Percentiles rank a stretch among this genome's conserved stretches.
phyloP scores from a whole-genome alignment of 2,113 vertebrate species.

The Amphilophus citrinellus region DNA sequence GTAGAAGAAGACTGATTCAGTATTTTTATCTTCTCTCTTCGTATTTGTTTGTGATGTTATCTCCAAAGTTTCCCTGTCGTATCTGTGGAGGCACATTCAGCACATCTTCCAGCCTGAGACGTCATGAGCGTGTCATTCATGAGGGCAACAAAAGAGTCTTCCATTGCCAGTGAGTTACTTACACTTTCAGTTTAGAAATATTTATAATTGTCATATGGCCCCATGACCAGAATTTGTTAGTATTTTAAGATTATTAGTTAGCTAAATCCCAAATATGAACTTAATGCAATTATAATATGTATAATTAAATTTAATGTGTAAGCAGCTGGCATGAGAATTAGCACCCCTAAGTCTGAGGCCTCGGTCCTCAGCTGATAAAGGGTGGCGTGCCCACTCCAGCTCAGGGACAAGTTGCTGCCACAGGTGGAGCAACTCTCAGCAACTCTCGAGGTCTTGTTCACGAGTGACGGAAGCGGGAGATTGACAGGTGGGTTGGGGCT shows the following conservation, averaged over 20 bases:
- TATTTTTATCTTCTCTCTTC: not conserved
- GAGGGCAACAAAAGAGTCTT: slow-evolving; percentile 94
- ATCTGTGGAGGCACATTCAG: slow-evolving; percentile 93
- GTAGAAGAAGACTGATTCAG: not conserved
- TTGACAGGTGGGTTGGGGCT: too few species aligned
- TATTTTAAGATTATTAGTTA: too few species aligned
- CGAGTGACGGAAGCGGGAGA: too few species aligned
- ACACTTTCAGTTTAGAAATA: not conserved
- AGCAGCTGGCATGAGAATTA: too few species aligned
- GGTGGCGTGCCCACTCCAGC: too few species aligned
- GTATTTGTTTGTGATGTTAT: slow-evolving; percentile 21
- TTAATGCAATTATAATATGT: not conserved
- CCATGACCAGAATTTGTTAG: not conserved
- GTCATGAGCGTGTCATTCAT: slow-evolving; percentile 92
- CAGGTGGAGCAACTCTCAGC: too few species aligned
- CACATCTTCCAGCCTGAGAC: slow-evolving; percentile 89
- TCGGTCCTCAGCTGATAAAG: too few species aligned
- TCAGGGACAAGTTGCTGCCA: too few species aligned
- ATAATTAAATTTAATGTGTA: not conserved
- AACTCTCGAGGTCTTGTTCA: too few species aligned
- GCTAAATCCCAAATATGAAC: not conserved
- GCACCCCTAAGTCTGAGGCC: too few species aligned
- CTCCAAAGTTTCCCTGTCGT: slow-evolving; percentile 88
- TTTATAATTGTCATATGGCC: not conserved
- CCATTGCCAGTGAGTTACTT: slow-evolving; percentile 88